phyloP scores from a whole-genome alignment of 2,888 invertebrate genomes.

The Hydrotaea diabolus region DNA sequence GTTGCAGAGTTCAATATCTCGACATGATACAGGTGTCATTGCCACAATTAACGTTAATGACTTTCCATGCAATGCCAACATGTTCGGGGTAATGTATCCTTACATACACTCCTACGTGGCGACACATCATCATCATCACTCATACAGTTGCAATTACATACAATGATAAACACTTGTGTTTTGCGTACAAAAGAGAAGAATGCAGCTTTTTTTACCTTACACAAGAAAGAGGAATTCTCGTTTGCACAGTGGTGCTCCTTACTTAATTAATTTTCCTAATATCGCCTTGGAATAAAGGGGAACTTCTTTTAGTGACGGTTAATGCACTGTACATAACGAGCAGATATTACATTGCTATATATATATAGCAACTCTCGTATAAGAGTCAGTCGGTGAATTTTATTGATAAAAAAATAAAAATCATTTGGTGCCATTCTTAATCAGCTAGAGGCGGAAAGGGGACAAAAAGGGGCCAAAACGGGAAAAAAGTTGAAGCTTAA shows the following conservation, averaged over 20 bases:
- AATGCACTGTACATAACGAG: too few species aligned
- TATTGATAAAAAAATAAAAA: too few species aligned
- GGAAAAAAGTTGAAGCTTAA: too few species aligned
- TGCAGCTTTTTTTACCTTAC: background rate
- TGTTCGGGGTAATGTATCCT: background rate
- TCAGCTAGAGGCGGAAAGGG: too few species aligned
- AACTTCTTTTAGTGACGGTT: too few species aligned
- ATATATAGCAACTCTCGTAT: too few species aligned
- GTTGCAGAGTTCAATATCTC: conserved; percentile 24
- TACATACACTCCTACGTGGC: background rate
- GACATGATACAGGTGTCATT: conserved; percentile 39
- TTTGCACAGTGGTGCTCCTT: background rate
- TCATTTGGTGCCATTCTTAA: too few species aligned
- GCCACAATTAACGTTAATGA: conserved; percentile 61
- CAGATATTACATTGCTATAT: too few species aligned
- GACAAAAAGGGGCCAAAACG: too few species aligned
- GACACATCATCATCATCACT: background rate
- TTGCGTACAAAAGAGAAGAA: background rate
- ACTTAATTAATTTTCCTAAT: too few species aligned
- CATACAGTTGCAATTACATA: background rate
- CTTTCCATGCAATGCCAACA: conserved; percentile 27
- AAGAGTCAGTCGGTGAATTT: too few species aligned
- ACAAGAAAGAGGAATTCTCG: background rate
- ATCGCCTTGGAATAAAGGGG: too few species aligned
- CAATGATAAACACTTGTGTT: background rate